Conservation (phyloP, 2,888 invertebrate genomes). For the Atrina japonica region DNA sequence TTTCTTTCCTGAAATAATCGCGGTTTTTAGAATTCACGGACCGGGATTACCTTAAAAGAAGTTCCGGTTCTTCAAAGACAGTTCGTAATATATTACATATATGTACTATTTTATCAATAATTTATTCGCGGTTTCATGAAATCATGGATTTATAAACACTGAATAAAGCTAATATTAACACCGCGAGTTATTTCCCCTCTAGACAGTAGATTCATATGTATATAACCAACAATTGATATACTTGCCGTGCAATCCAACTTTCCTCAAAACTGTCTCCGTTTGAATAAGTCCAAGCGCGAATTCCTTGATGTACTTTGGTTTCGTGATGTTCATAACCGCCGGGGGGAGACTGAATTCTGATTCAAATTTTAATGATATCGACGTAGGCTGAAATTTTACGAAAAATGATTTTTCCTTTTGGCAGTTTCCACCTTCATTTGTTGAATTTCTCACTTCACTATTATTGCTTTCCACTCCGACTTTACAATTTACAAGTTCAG, state of each 20-base stretch:
- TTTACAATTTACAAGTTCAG: neutral
- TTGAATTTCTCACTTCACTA: conserved; percentile 2
- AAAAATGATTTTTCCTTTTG: neutral
- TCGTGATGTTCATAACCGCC: neutral
- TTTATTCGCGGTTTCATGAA: too few relatives aligned
- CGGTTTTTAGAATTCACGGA: too few relatives aligned
- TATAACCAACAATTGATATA: too few relatives aligned
- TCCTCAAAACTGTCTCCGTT: neutral
- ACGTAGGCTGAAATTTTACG: conserved; percentile 15
- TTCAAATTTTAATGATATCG: conserved; percentile 3
- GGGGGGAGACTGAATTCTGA: neutral
- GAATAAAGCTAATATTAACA: too few relatives aligned
- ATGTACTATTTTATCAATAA: too few relatives aligned
- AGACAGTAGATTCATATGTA: too few relatives aligned
- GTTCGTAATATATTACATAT: too few relatives aligned
- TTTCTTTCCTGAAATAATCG: too few relatives aligned
- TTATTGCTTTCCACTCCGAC: conserved; percentile 5
- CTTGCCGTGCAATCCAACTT: neutral
- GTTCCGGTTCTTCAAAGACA: too few relatives aligned
- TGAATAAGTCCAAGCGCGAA: conserved; percentile 1
- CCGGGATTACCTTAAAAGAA: too few relatives aligned
- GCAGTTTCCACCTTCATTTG: conserved; percentile 2
- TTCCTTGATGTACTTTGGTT: conserved; percentile 7
- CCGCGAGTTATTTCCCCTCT: too few relatives aligned
- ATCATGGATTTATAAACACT: too few relatives aligned